Base-by-base conservation (phyloP, 2,888 invertebrate species). In the Drepana falcataria region DNA sequence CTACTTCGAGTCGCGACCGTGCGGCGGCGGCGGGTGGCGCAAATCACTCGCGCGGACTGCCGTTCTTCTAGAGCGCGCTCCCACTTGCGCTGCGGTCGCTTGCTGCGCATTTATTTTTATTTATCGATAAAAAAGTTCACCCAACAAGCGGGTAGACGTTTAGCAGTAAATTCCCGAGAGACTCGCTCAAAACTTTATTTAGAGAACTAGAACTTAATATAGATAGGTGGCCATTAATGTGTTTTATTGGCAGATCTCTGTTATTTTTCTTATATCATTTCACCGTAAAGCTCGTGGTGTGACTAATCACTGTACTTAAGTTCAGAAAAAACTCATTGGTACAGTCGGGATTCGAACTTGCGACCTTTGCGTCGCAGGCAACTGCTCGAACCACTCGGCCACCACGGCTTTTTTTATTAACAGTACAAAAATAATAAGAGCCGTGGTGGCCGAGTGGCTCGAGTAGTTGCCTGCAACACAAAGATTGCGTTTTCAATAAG, bases 21-120 rank as follows among this genome's bases (percentile, higher is more conserved):
- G 83, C 76, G 70, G 75, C 73, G 73, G 71, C 78, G 75, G 76
- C 80, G 87, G 89, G 90, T 83, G 90, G 89, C 79, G 86, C 90
- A 83, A 88, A 87, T 89, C 90, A 89, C 82, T 88, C 90, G 89
- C 90, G 90, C 85, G 88, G 79, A 90, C 88, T 87, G 85, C 89
- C 88, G 86, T 81, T 89, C 87, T 87, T 85, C 75, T 79, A 83
- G 79, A 77, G 79, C 1, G 21, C 77, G 71, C 76, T 68, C 66
- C 63, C 65, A 67, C 64, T 74, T 72, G 78, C 73, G 83, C 64
- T 76, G 79, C 69, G 75, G 74, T 78, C 73, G 74, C 73, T 75
- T 72, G 65, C 74, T 70, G 66, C 63, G 64, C 69, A 73, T 73
- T 73, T 75, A 69, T 73, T 73, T 75, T 74, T 76, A 71, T 78